Conservation (phyloP, 2,797 vertebrate species). For the Brachymystax lenok region DNA sequence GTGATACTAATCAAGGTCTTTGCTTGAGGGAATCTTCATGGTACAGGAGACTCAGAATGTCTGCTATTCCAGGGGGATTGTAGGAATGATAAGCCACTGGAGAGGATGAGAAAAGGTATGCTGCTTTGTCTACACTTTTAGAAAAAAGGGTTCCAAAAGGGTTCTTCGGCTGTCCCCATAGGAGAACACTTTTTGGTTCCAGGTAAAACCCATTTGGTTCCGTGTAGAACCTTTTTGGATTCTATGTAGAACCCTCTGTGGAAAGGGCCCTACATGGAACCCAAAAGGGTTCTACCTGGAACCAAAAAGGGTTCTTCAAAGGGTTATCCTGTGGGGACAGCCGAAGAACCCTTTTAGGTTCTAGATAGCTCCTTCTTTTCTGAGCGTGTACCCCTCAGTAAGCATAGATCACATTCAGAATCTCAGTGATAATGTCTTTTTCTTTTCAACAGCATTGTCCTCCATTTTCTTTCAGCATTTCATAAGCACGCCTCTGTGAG, state of each 20-base stretch:
- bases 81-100: constrained; percentile 42
- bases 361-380: no score
- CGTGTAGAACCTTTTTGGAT: no score
- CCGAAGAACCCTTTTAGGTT: no score
- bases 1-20: constrained; percentile 58
- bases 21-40: constrained; percentile 52
- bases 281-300: no score
- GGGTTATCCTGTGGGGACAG: no score
- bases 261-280: no score
- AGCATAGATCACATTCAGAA: constrained; percentile 45
- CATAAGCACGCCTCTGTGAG: background rate
- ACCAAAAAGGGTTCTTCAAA: no score
- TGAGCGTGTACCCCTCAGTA: constrained; percentile 25
- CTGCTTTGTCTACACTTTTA: constrained; percentile 38
- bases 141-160: no score
- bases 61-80: constrained; percentile 58
- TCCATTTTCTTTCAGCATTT: background rate
- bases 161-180: no score
- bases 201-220: no score
- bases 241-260: no score
- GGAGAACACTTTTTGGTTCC: no score
- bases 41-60: constrained; percentile 31
- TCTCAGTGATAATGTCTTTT: constrained; percentile 34
- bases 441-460: constrained; percentile 15
- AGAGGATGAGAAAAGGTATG: constrained; percentile 35